Evolutionary conservation across 2,888 invertebrate species (phyloP).

Genomic region (Geotrupes spiniger): DNA sequence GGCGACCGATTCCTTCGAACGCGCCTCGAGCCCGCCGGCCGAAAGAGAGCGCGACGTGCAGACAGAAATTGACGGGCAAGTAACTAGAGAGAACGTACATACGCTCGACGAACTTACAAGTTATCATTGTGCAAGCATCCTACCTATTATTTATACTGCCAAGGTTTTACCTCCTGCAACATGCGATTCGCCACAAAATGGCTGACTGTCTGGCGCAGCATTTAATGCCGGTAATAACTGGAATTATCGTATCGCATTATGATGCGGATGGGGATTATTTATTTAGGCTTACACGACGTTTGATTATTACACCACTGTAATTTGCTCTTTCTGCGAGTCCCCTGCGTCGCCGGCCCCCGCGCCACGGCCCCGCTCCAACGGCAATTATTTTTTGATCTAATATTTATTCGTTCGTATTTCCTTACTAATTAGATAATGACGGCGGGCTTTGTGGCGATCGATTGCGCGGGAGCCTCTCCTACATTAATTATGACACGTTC

Average conservation of each 20-base stretch:
- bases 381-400: constrained; percentile 28
- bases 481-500: not conserved
- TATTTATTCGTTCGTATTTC: constrained; percentile 19
- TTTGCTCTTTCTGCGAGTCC: constrained; percentile 14
- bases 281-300: constrained; percentile 37
- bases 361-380: not conserved
- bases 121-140: constrained; percentile 36
- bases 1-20: constrained; percentile 1
- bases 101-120: constrained; percentile 30
- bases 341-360: not conserved
- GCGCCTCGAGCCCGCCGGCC: too few species aligned
- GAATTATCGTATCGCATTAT: constrained; percentile 39
- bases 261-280: constrained; percentile 37
- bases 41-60: too few species aligned
- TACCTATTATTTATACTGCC: constrained; percentile 37
- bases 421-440: constrained; percentile 17
- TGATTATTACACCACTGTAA: constrained; percentile 28
- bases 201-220: constrained; percentile 33
- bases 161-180: constrained; percentile 29
- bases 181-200: constrained; percentile 32
- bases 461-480: not conserved
- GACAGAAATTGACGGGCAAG: too few species aligned
- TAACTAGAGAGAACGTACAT: constrained; percentile 15
- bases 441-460: constrained; percentile 4
- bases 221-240: constrained; percentile 37